A percentile compares a stretch with the other conserved stretches of the same genome.
phyloP scores from a whole-genome alignment of 2,797 vertebrate genomes.

The Sphenodon punctatus region DNA sequence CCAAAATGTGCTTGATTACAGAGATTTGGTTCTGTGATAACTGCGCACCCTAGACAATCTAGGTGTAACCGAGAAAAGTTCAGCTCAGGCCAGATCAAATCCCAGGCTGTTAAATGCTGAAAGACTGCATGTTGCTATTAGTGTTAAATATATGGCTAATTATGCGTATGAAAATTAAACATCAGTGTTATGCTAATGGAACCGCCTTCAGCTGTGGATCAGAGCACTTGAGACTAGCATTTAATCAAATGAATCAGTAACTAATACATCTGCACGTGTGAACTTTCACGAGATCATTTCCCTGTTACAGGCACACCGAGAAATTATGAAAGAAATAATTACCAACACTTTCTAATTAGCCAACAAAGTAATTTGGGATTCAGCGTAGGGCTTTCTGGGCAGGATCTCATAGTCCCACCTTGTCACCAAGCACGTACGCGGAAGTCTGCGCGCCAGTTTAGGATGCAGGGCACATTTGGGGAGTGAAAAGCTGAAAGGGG shows the following conservation, averaged over 20 bases:
- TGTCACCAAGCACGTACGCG: conserved; percentile 43
- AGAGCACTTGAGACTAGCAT: conserved; percentile 89
- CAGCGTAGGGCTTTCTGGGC: conserved; percentile 64
- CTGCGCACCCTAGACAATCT: conserved; percentile 63
- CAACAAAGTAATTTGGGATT: conserved; percentile 79
- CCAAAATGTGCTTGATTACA: conserved; percentile 76
- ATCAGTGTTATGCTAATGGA: conserved; percentile 97
- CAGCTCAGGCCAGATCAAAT: conserved; percentile 82
- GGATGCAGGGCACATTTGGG: neutral
- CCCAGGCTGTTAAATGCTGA: conserved; percentile 80
- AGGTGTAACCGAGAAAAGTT: conserved; percentile 75
- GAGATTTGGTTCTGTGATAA: conserved; percentile 63
- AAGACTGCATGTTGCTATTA: conserved; percentile 86
- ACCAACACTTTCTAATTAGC: conserved; percentile 81
- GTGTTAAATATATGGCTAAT: conserved; percentile 99
- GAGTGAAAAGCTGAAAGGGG: neutral
- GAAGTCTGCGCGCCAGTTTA: conserved; percentile 46
- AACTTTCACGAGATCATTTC: conserved; percentile 82
- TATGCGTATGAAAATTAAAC: conserved; percentile 99
- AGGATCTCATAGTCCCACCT: conserved; percentile 66
- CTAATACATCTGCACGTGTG: conserved; percentile 89
- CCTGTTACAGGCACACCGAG: conserved; percentile 72
- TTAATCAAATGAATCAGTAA: conserved; percentile 91
- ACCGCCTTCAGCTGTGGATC: conserved; percentile 90
- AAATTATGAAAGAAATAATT: conserved; percentile 81